Conservation (phyloP, 2,113 vertebrate genomes). For the Scomber scombrus region DNA sequence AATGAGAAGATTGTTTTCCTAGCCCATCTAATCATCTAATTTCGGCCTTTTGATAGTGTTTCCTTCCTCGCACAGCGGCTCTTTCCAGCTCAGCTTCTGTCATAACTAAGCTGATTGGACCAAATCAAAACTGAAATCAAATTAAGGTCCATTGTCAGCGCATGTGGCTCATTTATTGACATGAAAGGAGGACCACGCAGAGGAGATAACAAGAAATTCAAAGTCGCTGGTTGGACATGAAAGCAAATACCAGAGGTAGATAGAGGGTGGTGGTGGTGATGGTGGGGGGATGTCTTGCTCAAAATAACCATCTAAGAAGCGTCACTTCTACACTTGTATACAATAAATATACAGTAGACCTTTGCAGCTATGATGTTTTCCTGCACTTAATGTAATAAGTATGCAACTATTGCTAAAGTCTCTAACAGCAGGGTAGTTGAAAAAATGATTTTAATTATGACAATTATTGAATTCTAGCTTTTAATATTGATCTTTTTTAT, state of each 20-base stretch:
- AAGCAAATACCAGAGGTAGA: constrained; percentile 48
- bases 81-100: constrained; percentile 47
- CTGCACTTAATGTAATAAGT: background rate
- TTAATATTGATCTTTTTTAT: constrained; percentile 12
- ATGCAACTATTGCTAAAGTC: background rate
- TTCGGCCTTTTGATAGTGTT: constrained; percentile 66
- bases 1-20: constrained; percentile 73
- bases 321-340: constrained; percentile 14
- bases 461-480: background rate
- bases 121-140: constrained; percentile 80
- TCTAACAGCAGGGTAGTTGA: background rate
- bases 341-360: background rate
- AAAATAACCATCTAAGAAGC: constrained; percentile 36
- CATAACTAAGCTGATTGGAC: constrained; percentile 66
- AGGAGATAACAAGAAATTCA: constrained; percentile 70
- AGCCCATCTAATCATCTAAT: constrained; percentile 70
- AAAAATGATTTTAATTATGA: background rate
- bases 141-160: constrained; percentile 74
- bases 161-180: constrained; percentile 40
- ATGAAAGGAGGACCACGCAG: constrained; percentile 59
- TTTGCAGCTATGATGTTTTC: background rate
- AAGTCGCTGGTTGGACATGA: constrained; percentile 59
- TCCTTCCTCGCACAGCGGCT: constrained; percentile 49
- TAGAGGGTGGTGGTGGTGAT: background rate
- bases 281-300: constrained; percentile 7